Percentiles rank a stretch among this genome's conserved stretches.
phyloP scores from a whole-genome alignment of 2,113 vertebrate genomes.

The Apodemus speciosus region DNA sequence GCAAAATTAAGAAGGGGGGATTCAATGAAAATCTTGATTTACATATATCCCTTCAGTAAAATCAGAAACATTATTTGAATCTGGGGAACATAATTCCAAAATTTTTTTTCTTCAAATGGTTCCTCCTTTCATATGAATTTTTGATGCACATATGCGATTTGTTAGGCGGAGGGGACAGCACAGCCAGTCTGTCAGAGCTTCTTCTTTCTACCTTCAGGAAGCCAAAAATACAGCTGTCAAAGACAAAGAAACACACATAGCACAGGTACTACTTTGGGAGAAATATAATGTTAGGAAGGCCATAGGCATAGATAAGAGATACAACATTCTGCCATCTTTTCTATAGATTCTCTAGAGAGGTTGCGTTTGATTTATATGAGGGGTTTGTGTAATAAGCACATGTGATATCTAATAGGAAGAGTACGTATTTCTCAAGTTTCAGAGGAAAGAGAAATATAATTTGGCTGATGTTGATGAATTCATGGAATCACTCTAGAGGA shows the following conservation, averaged over 20 bases:
- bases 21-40: not conserved
- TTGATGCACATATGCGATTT: not conserved
- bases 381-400: not conserved
- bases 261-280: not conserved
- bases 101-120: not conserved
- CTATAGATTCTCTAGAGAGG: not conserved
- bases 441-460: not conserved
- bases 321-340: not conserved
- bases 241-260: not conserved
- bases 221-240: not conserved
- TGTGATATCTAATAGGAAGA: not conserved
- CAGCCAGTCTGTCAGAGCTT: not conserved
- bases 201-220: not conserved
- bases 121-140: not conserved
- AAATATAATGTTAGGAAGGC: not conserved
- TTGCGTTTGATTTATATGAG: not conserved
- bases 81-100: not conserved
- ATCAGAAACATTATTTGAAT: slow-evolving; percentile 2
- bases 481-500: not conserved
- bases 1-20: not conserved
- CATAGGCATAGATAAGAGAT: not conserved
- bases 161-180: not conserved
- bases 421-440: not conserved
- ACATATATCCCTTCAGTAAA: not conserved
- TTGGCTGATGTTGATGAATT: rapidly evolving